phyloP scores from a whole-genome alignment of 1,140 invertebrate species.

The Drosophila ohnishii region DNA sequence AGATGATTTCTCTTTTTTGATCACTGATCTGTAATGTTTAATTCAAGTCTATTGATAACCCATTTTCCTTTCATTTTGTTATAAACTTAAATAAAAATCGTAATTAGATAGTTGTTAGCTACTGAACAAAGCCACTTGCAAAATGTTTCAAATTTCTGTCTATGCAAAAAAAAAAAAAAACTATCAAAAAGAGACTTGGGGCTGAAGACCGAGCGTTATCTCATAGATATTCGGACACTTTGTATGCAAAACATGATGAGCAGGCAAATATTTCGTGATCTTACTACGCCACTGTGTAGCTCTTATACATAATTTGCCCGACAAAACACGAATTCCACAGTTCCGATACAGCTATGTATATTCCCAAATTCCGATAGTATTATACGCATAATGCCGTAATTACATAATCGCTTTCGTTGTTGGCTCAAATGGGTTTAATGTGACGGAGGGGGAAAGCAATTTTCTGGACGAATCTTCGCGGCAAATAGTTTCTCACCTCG shows the following conservation, averaged over 20 bases:
- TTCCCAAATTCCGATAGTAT: constrained; percentile 13
- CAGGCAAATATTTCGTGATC: constrained; percentile 28
- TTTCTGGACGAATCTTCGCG: constrained; percentile 34
- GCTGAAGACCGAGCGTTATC: constrained; percentile 11
- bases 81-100: background rate
- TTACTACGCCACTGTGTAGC: constrained; percentile 10
- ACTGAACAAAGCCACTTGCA: background rate
- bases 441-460: constrained; percentile 12
- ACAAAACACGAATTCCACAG: constrained; percentile 17
- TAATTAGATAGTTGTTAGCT: background rate
- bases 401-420: constrained; percentile 44
- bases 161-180: no score
- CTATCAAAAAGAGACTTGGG: background rate
- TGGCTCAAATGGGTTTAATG: background rate
- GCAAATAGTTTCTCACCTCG: constrained; percentile 32
- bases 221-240: constrained; percentile 50
- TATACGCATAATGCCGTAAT: constrained; percentile 26
- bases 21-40: no score
- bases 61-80: no score
- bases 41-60: background rate
- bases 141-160: background rate
- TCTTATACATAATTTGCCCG: constrained; percentile 38
- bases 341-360: constrained; percentile 12
- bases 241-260: constrained; percentile 64
- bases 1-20: no score